Conservation (phyloP, 2,888 invertebrate species). For the Drosophila atripex region DNA sequence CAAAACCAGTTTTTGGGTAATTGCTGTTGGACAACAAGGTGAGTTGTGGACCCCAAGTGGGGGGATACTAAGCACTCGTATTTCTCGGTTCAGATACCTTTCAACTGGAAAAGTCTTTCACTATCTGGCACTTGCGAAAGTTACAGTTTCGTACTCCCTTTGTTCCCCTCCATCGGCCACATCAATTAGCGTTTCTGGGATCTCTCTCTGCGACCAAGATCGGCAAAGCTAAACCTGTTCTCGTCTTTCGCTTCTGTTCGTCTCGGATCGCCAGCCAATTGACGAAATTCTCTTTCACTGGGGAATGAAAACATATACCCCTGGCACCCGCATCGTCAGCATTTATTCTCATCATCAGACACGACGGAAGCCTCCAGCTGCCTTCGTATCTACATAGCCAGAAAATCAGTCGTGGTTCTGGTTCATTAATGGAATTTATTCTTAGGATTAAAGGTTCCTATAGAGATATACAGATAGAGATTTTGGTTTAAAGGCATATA, state of each 20-base stretch:
- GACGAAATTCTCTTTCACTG: constrained; percentile 36
- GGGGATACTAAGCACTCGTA: neutral
- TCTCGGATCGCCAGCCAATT: constrained; percentile 22
- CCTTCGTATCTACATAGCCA: neutral
- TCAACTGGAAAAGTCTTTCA: constrained; percentile 37
- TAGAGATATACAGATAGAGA: too few relatives aligned
- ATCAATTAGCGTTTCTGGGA: constrained; percentile 65
- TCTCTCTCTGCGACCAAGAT: constrained; percentile 44
- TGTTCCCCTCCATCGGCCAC: constrained; percentile 41
- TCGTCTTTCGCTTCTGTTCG: constrained; percentile 36
- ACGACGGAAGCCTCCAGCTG: constrained; percentile 35
- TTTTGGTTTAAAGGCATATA: too few relatives aligned
- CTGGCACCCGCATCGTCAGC: constrained; percentile 26
- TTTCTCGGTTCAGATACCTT: neutral
- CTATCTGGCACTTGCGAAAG: constrained; percentile 55
- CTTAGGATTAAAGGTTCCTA: too few relatives aligned
- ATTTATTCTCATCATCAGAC: constrained; percentile 17
- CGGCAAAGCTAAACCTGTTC: constrained; percentile 70
- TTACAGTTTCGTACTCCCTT: constrained; percentile 57
- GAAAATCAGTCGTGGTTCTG: neutral
- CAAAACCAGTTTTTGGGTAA: constrained; percentile 16
- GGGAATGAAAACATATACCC: neutral
- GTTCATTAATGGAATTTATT: too few relatives aligned
- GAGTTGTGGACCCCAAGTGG: neutral
- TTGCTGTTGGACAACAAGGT: constrained; percentile 4